phyloP scores from a whole-genome alignment of 2,888 invertebrate species.

The Chorisops tibialis region DNA sequence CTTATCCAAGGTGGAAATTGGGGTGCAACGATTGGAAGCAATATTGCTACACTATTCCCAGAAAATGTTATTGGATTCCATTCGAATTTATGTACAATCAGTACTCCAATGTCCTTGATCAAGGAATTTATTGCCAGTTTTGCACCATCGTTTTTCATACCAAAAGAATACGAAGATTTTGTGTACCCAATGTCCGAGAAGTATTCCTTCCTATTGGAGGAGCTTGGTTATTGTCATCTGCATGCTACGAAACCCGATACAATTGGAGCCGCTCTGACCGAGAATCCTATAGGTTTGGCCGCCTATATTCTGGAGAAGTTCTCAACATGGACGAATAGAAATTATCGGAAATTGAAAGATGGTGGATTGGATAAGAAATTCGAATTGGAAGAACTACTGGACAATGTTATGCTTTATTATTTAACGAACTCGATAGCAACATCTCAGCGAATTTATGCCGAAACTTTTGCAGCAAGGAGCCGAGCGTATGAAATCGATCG shows the following conservation, averaged over 20 bases:
- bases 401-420: constrained; percentile 81
- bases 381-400: constrained; percentile 57
- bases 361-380: constrained; percentile 62
- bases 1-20: constrained; percentile 79
- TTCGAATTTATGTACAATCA: constrained; percentile 59
- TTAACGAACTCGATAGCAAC: constrained; percentile 67
- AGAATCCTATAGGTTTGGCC: constrained; percentile 74
- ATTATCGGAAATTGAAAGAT: constrained; percentile 55
- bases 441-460: constrained; percentile 68
- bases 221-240: constrained; percentile 67
- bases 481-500: constrained; percentile 47
- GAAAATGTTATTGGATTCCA: constrained; percentile 59
- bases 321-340: constrained; percentile 63
- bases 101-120: constrained; percentile 43
- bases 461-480: constrained; percentile 49
- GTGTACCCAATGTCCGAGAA: constrained; percentile 52
- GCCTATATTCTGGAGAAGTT: constrained; percentile 90
- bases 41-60: constrained; percentile 65
- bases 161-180: constrained; percentile 52
- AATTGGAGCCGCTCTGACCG: constrained; percentile 56
- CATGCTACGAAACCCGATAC: constrained; percentile 90
- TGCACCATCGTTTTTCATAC: constrained; percentile 59
- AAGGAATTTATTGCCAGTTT: constrained; percentile 55
- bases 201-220: constrained; percentile 44
- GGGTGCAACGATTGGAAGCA: constrained; percentile 64